Conservation (phyloP, 2,888 invertebrate species). For the Xanthia icteritia region DNA sequence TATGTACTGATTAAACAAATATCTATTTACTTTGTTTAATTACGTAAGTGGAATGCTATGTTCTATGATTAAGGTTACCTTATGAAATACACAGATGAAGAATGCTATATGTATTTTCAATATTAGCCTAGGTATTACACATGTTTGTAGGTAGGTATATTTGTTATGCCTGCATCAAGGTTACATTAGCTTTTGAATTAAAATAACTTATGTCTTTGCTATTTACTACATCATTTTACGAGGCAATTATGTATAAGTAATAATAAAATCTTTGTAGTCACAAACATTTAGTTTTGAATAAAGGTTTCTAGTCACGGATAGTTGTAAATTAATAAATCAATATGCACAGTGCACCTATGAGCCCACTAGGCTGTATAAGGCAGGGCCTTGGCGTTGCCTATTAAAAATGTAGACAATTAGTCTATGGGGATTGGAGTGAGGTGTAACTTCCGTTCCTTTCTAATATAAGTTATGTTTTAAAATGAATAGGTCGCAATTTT, state of each 20-base stretch:
- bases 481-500: slow-evolving; percentile 30
- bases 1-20: slow-evolving; percentile 51
- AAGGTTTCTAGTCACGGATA: slow-evolving; percentile 50
- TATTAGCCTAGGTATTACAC: background rate
- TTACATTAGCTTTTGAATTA: slow-evolving; percentile 5
- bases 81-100: slow-evolving; percentile 20
- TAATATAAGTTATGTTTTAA: slow-evolving; percentile 61
- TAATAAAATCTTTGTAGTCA: background rate
- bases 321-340: slow-evolving; percentile 57
- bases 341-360: slow-evolving; percentile 65
- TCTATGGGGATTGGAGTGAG: slow-evolving; percentile 76
- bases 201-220: slow-evolving; percentile 18
- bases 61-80: slow-evolving; percentile 26
- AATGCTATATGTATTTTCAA: slow-evolving; percentile 23
- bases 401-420: slow-evolving; percentile 69
- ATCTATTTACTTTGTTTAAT: slow-evolving; percentile 40
- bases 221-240: slow-evolving; percentile 10
- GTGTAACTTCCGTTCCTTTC: slow-evolving; percentile 74
- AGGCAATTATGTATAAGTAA: slow-evolving; percentile 1
- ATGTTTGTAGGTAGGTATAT: background rate
- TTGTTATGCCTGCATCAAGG: background rate
- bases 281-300: slow-evolving; percentile 19
- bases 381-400: slow-evolving; percentile 64
- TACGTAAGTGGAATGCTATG: slow-evolving; percentile 46
- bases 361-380: slow-evolving; percentile 66